phyloP scores from a whole-genome alignment of 2,113 vertebrate species.

The Nettapus auritus region DNA sequence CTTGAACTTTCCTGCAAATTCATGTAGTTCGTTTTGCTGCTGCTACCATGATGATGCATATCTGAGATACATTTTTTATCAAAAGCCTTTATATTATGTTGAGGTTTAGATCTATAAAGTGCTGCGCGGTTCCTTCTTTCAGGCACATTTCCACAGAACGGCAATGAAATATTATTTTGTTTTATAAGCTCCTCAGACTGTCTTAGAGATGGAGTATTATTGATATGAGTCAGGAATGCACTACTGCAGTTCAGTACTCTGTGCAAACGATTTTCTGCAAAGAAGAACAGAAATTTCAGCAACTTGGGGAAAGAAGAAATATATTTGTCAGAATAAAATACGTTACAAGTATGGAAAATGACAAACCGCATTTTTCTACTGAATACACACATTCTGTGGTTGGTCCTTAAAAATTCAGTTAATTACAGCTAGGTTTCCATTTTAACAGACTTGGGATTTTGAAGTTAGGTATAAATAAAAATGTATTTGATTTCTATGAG shows the following conservation, averaged over 20 bases:
- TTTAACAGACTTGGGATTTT: background rate
- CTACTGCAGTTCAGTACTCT: background rate
- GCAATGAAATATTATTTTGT: background rate
- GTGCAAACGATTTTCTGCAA: slow-evolving; percentile 56
- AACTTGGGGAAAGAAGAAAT: background rate
- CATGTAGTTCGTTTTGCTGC: background rate
- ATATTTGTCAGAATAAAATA: background rate
- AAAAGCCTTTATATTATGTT: background rate
- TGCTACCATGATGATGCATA: background rate
- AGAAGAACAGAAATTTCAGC: slow-evolving; percentile 48
- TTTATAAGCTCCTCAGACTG: background rate
- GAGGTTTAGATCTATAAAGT: background rate
- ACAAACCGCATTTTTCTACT: background rate
- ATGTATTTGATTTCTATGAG: background rate
- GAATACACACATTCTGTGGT: background rate
- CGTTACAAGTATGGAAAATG: background rate
- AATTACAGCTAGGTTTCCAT: background rate
- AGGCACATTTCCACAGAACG: slow-evolving; percentile 10
- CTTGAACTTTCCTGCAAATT: slow-evolving; percentile 3
- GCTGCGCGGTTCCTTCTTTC: slow-evolving; percentile 59
- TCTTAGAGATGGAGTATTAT: background rate
- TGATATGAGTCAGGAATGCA: background rate
- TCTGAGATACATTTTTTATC: background rate
- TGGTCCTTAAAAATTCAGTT: background rate
- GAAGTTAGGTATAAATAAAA: background rate